These are phyloP conservation scores for Neosilurus hyrtlii DNA, from an alignment of 2,797 vertebrate genomes.

Conservation along the genomic window DNA sequence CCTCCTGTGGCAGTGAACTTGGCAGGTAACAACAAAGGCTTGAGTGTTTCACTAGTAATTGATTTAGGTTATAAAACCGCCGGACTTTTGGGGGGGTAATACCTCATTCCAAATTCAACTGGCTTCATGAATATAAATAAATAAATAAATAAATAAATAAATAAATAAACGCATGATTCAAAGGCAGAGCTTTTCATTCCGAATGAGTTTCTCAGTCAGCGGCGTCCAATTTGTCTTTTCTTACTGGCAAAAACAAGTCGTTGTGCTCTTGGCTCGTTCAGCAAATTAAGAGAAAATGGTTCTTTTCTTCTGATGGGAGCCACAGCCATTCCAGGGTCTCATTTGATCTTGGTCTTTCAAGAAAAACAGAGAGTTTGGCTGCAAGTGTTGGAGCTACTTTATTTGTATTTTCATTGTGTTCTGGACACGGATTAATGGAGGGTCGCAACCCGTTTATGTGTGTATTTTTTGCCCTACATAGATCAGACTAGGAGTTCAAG, in stretches of 20 bases:
- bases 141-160: constrained; percentile 31
- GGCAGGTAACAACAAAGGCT: constrained; percentile 51
- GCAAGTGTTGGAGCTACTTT: constrained; percentile 43
- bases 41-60: constrained; percentile 54
- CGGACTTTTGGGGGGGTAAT: constrained; percentile 42
- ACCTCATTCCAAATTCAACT: constrained; percentile 16
- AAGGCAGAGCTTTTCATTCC: constrained; percentile 18
- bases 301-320: constrained; percentile 47
- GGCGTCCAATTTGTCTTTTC: constrained; percentile 44
- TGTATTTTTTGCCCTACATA: constrained; percentile 37
- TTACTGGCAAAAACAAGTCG: constrained; percentile 45
- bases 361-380: constrained; percentile 57
- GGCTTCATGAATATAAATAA: constrained; percentile 29
- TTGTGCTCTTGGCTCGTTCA: constrained; percentile 44
- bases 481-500: constrained; percentile 6
- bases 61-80: constrained; percentile 52
- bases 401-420: constrained; percentile 47
- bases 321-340: constrained; percentile 45
- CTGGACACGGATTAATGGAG: constrained; percentile 11
- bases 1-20: constrained; percentile 36
- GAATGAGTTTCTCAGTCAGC: constrained; percentile 28
- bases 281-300: constrained; percentile 52
- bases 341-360: constrained; percentile 50
- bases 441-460: constrained; percentile 40
- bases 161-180: constrained; percentile 15